A percentile compares a stretch with the other conserved stretches of the same genome.
phyloP scores from a whole-genome alignment of 2,797 vertebrate genomes.

The Muscicapa comitata region DNA sequence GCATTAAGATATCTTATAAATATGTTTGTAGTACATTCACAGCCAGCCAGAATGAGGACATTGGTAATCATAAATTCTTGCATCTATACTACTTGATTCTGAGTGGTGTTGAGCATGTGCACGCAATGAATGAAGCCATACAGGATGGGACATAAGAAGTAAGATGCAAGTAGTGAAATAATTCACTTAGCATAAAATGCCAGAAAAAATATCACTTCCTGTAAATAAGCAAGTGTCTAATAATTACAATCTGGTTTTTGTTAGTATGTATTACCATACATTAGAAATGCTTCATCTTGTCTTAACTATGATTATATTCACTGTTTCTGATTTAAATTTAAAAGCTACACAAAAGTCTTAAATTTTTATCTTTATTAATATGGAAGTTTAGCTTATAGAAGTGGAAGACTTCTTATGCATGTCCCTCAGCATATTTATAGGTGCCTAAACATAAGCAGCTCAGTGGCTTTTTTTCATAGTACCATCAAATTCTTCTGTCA shows the following conservation, averaged over 20 bases:
- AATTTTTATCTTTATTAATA: background rate
- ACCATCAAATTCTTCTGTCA: background rate
- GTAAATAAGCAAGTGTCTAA: background rate
- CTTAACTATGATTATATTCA: background rate
- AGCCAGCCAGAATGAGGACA: background rate
- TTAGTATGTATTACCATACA: background rate
- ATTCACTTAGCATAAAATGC: background rate
- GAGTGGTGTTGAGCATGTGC: background rate
- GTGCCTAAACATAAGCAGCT: background rate
- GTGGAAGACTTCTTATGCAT: background rate
- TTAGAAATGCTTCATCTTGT: background rate
- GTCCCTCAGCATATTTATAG: background rate
- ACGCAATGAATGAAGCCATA: background rate
- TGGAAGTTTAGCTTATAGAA: background rate
- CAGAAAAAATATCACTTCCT: background rate
- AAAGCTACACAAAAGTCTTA: background rate
- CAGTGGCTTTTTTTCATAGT: background rate
- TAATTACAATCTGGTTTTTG: background rate
- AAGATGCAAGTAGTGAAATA: background rate
- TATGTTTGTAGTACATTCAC: rapidly evolving
- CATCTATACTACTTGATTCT: background rate
- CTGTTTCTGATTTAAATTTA: background rate
- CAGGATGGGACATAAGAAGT: background rate
- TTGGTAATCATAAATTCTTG: background rate
- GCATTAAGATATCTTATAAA: background rate